Conservation (phyloP, 1,140 invertebrate genomes). For the Semibalanus balanoides region DNA sequence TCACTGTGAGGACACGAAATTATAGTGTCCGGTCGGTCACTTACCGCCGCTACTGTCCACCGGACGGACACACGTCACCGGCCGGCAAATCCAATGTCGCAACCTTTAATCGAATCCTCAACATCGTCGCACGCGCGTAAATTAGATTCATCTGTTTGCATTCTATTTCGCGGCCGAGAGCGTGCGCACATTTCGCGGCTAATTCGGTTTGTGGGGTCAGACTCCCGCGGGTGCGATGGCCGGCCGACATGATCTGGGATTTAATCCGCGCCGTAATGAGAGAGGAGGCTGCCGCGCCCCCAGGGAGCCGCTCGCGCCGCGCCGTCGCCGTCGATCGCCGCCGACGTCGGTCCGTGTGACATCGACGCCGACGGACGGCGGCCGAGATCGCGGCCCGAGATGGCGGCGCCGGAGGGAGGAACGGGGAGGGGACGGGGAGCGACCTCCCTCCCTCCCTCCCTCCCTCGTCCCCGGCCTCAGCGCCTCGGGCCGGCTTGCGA, state of each 20-base stretch:
- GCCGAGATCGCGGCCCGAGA: too few species aligned
- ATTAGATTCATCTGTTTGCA: constrained; percentile 2
- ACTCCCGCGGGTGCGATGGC: not conserved
- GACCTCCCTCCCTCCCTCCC: too few species aligned
- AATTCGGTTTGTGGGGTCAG: not conserved
- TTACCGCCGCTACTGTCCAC: not conserved
- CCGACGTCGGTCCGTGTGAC: too few species aligned
- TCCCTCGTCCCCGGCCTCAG: too few species aligned
- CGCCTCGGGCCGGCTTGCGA: too few species aligned
- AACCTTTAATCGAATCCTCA: not conserved
- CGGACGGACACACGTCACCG: not conserved
- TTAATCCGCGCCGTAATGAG: not conserved
- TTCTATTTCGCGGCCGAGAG: not conserved
- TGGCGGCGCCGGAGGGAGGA: too few species aligned
- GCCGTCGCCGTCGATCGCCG: not conserved
- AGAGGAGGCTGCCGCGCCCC: not conserved
- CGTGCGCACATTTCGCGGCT: not conserved
- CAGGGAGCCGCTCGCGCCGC: not conserved
- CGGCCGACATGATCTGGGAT: not conserved
- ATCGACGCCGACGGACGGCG: too few species aligned
- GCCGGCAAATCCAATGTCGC: not conserved
- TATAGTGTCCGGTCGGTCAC: not conserved
- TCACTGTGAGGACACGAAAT: not conserved
- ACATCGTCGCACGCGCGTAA: not conserved
- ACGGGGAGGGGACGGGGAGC: too few species aligned